Conservation (phyloP, 2,888 invertebrate genomes). For the Zaprionus bogoriensis region DNA sequence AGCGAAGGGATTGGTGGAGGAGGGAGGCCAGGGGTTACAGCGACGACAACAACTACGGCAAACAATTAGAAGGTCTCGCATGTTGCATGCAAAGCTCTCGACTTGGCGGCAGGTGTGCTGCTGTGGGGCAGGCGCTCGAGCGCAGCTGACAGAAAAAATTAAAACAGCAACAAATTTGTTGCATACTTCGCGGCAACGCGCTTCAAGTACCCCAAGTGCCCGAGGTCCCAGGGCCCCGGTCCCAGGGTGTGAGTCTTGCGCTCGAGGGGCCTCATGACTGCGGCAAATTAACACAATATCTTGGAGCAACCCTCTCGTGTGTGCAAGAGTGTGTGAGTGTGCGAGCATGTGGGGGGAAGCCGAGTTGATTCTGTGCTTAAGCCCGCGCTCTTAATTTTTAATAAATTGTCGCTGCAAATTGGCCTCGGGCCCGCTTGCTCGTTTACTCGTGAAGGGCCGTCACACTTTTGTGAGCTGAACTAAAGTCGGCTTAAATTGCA, state of each 20-base stretch:
- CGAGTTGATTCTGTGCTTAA: slow-evolving; percentile 13
- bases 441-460: slow-evolving; percentile 10
- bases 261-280: slow-evolving; percentile 60
- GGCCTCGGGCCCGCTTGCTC: slow-evolving; percentile 36
- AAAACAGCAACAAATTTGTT: slow-evolving; percentile 76
- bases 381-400: slow-evolving; percentile 45
- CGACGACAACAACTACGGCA: slow-evolving; percentile 40
- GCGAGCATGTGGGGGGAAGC: background rate
- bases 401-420: slow-evolving; percentile 58
- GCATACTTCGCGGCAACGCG: slow-evolving; percentile 69
- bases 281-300: slow-evolving; percentile 75
- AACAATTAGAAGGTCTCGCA: slow-evolving; percentile 67
- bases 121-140: slow-evolving; percentile 55
- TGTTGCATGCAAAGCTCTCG: slow-evolving; percentile 65
- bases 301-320: slow-evolving; percentile 32
- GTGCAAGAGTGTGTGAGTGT: background rate
- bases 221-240: background rate
- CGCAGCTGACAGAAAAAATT: slow-evolving; percentile 73
- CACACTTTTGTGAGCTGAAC: slow-evolving; percentile 6
- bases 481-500: slow-evolving; percentile 50
- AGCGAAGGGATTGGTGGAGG: background rate
- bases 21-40: background rate
- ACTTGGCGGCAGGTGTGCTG: slow-evolving; percentile 4
- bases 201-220: slow-evolving; percentile 45
- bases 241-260: background rate